Base-by-base conservation (phyloP, 2,113 vertebrate species). In the Numida meleagris region DNA sequence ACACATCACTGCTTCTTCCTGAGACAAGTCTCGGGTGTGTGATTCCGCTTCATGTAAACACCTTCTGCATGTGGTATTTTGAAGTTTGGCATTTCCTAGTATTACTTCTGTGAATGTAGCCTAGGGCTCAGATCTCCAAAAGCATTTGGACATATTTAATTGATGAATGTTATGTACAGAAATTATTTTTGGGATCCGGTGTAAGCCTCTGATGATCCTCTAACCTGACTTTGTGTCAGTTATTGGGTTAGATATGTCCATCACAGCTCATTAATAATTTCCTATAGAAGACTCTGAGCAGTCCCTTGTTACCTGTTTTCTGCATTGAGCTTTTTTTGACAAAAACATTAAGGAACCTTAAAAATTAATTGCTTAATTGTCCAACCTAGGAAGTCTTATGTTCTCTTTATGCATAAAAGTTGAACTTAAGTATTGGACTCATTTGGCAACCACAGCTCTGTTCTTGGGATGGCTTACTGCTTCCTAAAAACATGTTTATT, bases 11-110 rank as follows among this genome's bases (percentile, higher is more conserved):
- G 14, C 29, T 53, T 36, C 31, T 48, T 68, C 67, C 31, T 23
- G 34, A 55, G 40, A 62, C 14, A 12, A 67, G n/a, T 15, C 12
- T 46, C 7, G 14, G 45, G 20, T 46, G n/a, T 34, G 33, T 12
- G 27, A 10, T 8, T 75, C 14, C 9, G 10, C 21, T 62, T 75
- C 9, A 0, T 0, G 0, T 15, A 58, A 90, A 58, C 24, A 5
- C 24, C 10, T 57, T 71, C 48, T 71, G 34, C 34, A 14, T 5
- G 31, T 27, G 48, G 3, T 63, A 4, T 20, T 2, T 19, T 25
- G 34, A 24, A 33, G 0, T 51, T 23, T 50, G 25, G 5, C 23
- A 29, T 66, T 85, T 62, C 27, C 16, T 33, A 16, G 0, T 4
- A 17, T 53, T 38, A 27, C 27, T 16, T 55, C 14, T 46, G 29